These are phyloP conservation scores for Eumerus sabulonum DNA, from an alignment of 2,888 invertebrate genomes.

Conservation along the genomic window DNA sequence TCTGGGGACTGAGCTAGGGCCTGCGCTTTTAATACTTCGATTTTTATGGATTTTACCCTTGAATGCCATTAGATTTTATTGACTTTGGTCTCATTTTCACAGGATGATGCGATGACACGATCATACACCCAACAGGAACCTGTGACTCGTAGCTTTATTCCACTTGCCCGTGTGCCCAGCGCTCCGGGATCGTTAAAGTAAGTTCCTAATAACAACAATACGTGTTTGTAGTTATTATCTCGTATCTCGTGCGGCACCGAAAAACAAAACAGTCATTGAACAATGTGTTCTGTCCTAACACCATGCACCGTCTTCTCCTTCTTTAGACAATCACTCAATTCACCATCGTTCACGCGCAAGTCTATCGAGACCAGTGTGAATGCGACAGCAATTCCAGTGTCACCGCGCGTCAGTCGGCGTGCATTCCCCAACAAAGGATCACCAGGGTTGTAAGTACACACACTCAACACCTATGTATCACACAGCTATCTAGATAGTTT, in stretches of 20 bases:
- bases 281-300: constrained; percentile 38
- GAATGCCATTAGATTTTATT: no score
- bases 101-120: constrained; percentile 74
- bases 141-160: constrained; percentile 74
- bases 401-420: constrained; percentile 72
- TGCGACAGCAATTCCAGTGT: constrained; percentile 70
- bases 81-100: not conserved
- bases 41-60: no score
- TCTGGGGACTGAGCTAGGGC: no score
- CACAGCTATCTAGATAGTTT: no score
- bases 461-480: constrained; percentile 8
- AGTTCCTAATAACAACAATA: constrained; percentile 70
- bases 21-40: no score
- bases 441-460: constrained; percentile 74
- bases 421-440: constrained; percentile 73
- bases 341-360: constrained; percentile 72
- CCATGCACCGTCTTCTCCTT: constrained; percentile 26
- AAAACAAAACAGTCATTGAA: no score
- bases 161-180: constrained; percentile 84
- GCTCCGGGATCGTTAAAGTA: constrained; percentile 89
- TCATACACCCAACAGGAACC: constrained; percentile 73
- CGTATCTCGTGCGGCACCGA: constrained; percentile 26
- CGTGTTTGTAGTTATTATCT: no score
- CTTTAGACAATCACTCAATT: constrained; percentile 71
- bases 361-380: constrained; percentile 47